Percentiles rank a stretch among this genome's conserved stretches.
Conservation (phyloP, 2,113 vertebrate genomes). For the Zapus hudsonius region DNA sequence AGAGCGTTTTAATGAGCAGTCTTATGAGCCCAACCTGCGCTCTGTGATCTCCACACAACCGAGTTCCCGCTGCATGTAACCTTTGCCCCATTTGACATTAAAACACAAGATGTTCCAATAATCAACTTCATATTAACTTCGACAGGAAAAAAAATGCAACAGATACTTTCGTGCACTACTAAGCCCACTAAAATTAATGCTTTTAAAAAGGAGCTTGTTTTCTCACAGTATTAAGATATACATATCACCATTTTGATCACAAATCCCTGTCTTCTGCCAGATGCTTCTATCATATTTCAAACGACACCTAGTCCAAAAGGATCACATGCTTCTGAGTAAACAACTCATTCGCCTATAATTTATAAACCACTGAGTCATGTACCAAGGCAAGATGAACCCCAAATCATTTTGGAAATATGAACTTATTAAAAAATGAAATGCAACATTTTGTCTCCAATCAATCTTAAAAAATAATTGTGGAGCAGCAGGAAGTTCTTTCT, state of each 20-base stretch:
- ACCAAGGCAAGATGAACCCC: not conserved
- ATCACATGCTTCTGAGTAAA: not conserved
- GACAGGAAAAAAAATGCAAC: not conserved
- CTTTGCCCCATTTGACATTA: slow-evolving; percentile 76
- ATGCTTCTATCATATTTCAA: not conserved
- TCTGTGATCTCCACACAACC: slow-evolving; percentile 55
- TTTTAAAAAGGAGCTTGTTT: not conserved
- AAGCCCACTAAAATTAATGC: not conserved
- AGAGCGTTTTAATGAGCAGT: slow-evolving; percentile 58
- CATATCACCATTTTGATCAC: not conserved
- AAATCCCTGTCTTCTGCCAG: not conserved
- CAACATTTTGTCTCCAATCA: not conserved
- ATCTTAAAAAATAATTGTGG: not conserved
- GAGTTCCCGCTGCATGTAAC: slow-evolving; percentile 52
- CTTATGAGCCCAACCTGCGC: slow-evolving; percentile 68
- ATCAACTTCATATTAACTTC: not conserved
- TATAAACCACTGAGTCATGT: not conserved
- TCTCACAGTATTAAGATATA: not conserved
- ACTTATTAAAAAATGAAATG: not conserved
- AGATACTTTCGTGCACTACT: not conserved
- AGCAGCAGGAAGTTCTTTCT: not conserved
- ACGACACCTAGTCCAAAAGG: not conserved
- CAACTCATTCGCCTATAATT: not conserved
- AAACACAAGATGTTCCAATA: slow-evolving; percentile 65
- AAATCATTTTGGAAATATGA: slow-evolving; percentile 33